Evolutionary conservation across 2,888 invertebrate genomes (phyloP).

Genomic region (Monochamus alternatus): DNA sequence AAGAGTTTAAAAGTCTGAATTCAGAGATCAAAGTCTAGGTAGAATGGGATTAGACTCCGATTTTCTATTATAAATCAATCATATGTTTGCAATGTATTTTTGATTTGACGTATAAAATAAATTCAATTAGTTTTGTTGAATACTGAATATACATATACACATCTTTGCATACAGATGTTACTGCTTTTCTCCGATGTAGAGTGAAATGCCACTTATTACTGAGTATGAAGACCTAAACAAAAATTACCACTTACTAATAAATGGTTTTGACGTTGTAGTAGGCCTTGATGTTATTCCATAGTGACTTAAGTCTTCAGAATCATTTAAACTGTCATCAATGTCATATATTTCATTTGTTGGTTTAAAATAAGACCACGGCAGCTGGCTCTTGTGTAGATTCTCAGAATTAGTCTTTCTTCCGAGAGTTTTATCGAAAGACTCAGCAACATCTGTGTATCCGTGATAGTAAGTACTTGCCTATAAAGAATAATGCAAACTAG

Average conservation of each 20-base stretch:
- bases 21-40: too few species aligned
- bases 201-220: not conserved
- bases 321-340: not conserved
- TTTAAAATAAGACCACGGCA: slow-evolving; percentile 57
- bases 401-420: slow-evolving; percentile 14
- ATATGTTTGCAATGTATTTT: too few species aligned
- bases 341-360: slow-evolving; percentile 8
- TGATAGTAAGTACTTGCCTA: slow-evolving; percentile 44
- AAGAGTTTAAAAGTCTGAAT: too few species aligned
- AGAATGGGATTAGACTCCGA: too few species aligned
- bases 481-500: slow-evolving; percentile 3
- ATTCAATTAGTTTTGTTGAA: too few species aligned
- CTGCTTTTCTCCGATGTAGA: too few species aligned
- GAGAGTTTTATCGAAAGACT: slow-evolving; percentile 31
- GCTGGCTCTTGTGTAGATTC: slow-evolving; percentile 39
- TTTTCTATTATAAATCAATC: too few species aligned
- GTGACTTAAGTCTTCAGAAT: not conserved
- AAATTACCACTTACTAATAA: not conserved
- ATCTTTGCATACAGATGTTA: too few species aligned
- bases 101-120: too few species aligned
- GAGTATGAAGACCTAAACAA: too few species aligned
- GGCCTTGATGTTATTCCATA: not conserved
- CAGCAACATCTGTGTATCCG: slow-evolving; percentile 53
- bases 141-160: too few species aligned
- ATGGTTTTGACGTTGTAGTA: not conserved